Evolutionary conservation across 2,113 vertebrate genomes (phyloP), one percentile per base, ranked within the genome.

Genomic region (Lophotis ruficrista): DNA sequence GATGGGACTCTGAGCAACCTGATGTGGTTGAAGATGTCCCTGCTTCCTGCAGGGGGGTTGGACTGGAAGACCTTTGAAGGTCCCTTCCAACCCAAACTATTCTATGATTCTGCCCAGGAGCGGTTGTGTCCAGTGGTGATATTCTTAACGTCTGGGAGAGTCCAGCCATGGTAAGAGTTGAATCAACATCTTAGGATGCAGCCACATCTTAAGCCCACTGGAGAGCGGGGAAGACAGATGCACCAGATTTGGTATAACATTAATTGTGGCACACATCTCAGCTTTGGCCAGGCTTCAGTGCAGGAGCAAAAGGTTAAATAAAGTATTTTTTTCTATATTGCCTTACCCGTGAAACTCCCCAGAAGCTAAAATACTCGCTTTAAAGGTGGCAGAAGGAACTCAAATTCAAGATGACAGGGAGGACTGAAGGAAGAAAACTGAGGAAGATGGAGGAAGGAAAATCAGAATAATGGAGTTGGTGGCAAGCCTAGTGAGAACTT

Each of bases 191-290:
- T 54, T 33, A 33, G 16, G 53, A 2, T 45, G 21, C 25, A 50
- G 10, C 20, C 30, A 8, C 18, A 3, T 23, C 31, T 51, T 22
- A 45, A n/a, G 10, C 33, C 12, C 19, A 14, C 13, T 45, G 33
- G 64, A 73, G 62, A 45, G 37, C 12, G 35, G 21, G 20, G 27
- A 28, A 19, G 31, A 15, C 25, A n/a, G 18, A 18, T 35, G 21
- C 1, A 6, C 10, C 15, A 3, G 10, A 2, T 30, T 33, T 50
- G 54, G 31, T 21, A 1, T 10, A 1, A 31, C 9, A 6, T 24
- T 4, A 18, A 30, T 48, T 30, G 31, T 76, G 54, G 8, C 30
- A 2, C 3, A 14, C 5, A n/a, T 61, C 57, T 80, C 60, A 23
- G 11, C n/a, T 65, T 76, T 41, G 48, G 20, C n/a, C 38, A 10